Percentiles rank a stretch among this genome's conserved stretches.
phyloP scores from a whole-genome alignment of 2,888 invertebrate species.

The Nymphalis urticae region DNA sequence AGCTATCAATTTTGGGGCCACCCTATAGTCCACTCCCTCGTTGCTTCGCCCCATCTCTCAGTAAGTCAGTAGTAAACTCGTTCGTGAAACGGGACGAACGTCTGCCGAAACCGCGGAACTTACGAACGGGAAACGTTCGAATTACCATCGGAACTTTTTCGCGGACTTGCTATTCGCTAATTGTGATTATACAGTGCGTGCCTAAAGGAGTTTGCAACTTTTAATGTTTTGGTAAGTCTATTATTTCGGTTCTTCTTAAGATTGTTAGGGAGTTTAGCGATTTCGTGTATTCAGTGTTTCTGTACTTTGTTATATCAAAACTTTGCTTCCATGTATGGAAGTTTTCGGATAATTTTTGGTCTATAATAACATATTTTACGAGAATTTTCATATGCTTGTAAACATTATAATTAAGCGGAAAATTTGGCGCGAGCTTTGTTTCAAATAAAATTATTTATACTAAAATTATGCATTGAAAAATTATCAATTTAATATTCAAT shows the following conservation, averaged over 20 bases:
- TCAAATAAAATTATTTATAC: no score
- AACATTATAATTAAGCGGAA: neutral
- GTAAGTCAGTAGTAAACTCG: constrained; percentile 43
- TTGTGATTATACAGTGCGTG: constrained; percentile 40
- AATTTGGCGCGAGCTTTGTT: neutral
- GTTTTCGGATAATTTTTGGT: neutral
- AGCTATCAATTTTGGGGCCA: constrained; percentile 40
- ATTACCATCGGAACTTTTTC: constrained; percentile 32
- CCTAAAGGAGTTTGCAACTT: constrained; percentile 31
- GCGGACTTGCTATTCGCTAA: constrained; percentile 30
- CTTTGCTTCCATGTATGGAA: constrained; percentile 3
- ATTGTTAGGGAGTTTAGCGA: constrained; percentile 23
- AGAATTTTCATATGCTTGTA: neutral
- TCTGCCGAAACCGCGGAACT: constrained; percentile 34
- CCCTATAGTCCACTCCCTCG: constrained; percentile 41
- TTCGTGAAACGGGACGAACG: constrained; percentile 39
- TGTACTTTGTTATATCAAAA: constrained; percentile 20
- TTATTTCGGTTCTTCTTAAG: constrained; percentile 27
- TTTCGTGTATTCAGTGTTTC: constrained; percentile 16
- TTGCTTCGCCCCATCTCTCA: constrained; percentile 35
- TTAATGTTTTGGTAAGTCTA: constrained; percentile 37
- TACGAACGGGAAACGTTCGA: constrained; percentile 28
- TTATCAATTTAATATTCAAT: no score
- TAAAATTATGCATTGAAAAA: no score
- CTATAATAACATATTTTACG: constrained; percentile 4